Evolutionary conservation across 2,888 invertebrate genomes (phyloP).

Genomic region (Lagria hirta): DNA sequence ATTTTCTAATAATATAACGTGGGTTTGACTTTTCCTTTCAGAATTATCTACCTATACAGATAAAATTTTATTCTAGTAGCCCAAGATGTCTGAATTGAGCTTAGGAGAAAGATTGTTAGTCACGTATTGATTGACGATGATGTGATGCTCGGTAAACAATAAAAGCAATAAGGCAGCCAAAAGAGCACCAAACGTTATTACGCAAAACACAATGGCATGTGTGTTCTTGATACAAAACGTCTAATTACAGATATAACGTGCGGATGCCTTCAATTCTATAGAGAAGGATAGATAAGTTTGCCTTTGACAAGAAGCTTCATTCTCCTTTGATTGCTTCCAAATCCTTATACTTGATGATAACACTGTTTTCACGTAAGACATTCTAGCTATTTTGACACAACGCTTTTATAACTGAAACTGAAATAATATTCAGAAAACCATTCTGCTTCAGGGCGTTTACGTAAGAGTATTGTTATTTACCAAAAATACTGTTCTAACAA

Average conservation of each 20-base stretch:
- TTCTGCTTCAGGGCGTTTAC: too few species aligned
- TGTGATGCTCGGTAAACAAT: conserved; percentile 4
- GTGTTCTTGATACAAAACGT: conserved; percentile 23
- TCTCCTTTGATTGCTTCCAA: conserved; percentile 27
- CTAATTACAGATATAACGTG: conserved; percentile 22
- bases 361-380: conserved; percentile 19
- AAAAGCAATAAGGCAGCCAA: conserved; percentile 6
- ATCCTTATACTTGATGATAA: conserved; percentile 25
- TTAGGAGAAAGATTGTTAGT: background rate
- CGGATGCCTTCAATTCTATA: conserved; percentile 21
- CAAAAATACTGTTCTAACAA: too few species aligned
- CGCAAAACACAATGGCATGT: conserved; percentile 11
- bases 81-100: conserved; percentile 3
- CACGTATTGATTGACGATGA: conserved; percentile 4
- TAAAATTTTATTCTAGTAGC: background rate
- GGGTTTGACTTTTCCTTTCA: background rate
- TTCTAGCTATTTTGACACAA: conserved; percentile 21
- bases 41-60: background rate
- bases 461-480: too few species aligned
- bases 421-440: too few species aligned
- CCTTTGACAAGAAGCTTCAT: conserved; percentile 25
- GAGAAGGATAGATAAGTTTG: conserved; percentile 24
- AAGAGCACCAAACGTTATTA: conserved; percentile 10
- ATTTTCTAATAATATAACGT: conserved; percentile 4
- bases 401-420: too few species aligned